phyloP scores from a whole-genome alignment of 2,797 vertebrate genomes.

The Platalea minor region DNA sequence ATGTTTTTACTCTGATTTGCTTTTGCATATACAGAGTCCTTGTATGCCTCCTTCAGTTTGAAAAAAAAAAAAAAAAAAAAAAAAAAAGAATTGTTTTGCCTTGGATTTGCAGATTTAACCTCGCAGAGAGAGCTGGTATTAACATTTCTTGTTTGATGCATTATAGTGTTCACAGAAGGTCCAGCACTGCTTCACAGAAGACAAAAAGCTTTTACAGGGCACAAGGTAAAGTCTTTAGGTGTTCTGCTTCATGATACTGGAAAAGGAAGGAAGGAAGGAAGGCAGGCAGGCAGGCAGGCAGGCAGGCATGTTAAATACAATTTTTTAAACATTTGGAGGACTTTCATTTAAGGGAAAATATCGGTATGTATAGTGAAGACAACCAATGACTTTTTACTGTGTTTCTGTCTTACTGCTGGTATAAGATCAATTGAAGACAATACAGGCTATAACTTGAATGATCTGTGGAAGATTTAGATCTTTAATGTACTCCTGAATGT shows the following conservation, averaged over 20 bases:
- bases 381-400: neutral
- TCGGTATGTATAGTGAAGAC: neutral
- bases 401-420: neutral
- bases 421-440: neutral
- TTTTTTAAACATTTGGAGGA: neutral
- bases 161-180: neutral
- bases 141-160: neutral
- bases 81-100: neutral
- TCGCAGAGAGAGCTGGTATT: neutral
- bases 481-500: neutral
- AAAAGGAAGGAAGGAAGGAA: too few relatives aligned
- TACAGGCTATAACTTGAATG: neutral
- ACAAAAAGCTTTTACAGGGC: neutral
- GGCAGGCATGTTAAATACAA: neutral
- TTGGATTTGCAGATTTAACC: neutral
- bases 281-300: too few relatives aligned
- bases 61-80: neutral
- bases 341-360: neutral
- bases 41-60: neutral
- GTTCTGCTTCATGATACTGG: neutral
- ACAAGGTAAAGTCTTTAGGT: neutral
- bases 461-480: neutral
- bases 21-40: neutral
- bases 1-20: neutral
- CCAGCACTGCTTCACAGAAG: neutral